Evolutionary conservation across 2,888 invertebrate species (phyloP).

Genomic region (Apoda limacodes): DNA sequence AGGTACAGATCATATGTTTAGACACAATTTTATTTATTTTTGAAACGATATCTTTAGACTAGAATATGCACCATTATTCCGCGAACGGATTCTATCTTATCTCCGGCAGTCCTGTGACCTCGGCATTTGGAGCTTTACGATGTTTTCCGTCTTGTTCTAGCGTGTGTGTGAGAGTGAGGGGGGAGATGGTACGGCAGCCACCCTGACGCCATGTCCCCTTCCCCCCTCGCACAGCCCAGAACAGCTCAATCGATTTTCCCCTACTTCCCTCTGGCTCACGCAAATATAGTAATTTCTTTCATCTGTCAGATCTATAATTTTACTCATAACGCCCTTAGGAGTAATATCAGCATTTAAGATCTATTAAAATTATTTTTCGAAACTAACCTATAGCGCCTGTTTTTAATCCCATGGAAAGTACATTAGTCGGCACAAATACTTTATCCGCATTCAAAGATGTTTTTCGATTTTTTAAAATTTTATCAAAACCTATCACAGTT

Average conservation of each 20-base stretch:
- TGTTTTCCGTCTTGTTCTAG: slow-evolving; percentile 14
- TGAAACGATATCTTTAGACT: slow-evolving; percentile 49
- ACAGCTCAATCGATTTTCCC: slow-evolving; percentile 47
- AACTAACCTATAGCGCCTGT: slow-evolving; percentile 47
- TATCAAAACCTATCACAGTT: slow-evolving; percentile 71
- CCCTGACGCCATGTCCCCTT: slow-evolving; percentile 20
- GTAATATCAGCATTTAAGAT: slow-evolving; percentile 35
- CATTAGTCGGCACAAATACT: slow-evolving; percentile 22
- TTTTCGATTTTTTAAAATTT: slow-evolving; percentile 58
- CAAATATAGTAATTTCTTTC: no score
- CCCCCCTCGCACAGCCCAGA: slow-evolving; percentile 25
- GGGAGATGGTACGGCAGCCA: slow-evolving; percentile 7
- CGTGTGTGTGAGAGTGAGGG: slow-evolving; percentile 20
- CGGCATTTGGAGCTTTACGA: slow-evolving; percentile 2
- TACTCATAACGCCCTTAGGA: slow-evolving; percentile 33
- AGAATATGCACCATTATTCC: slow-evolving; percentile 60
- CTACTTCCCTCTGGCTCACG: no score
- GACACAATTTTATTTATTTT: slow-evolving; percentile 42
- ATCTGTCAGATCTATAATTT: no score
- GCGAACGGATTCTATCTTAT: slow-evolving; percentile 29
- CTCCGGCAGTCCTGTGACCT: neutral
- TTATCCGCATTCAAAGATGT: no score
- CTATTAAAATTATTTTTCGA: slow-evolving; percentile 49
- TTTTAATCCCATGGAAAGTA: slow-evolving; percentile 6
- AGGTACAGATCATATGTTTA: slow-evolving; percentile 64